Conservation (phyloP, 2,113 vertebrate genomes). For the Pontoporia blainvillei region DNA sequence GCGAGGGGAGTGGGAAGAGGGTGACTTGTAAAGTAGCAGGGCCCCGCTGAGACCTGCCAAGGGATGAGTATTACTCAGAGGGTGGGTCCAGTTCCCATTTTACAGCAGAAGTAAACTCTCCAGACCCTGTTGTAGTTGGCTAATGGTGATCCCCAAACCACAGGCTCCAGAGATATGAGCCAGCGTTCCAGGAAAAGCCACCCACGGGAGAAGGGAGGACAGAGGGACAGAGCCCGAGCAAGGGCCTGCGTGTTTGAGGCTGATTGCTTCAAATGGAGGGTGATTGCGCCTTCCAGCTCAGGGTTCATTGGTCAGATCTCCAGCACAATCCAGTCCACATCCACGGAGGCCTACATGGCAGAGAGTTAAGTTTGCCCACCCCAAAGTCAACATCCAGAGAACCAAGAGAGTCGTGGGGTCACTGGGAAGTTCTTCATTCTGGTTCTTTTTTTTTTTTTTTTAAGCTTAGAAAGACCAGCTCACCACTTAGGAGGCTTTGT, state of each 20-base stretch:
- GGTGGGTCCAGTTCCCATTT: constrained; percentile 1
- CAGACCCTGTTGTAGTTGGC: constrained; percentile 51
- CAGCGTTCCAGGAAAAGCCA: constrained; percentile 45
- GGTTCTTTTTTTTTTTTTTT: not conserved
- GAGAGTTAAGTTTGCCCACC: not conserved
- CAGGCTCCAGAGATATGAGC: constrained; percentile 62
- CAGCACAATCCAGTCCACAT: not conserved
- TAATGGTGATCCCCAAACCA: constrained; percentile 54
- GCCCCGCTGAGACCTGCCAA: not conserved
- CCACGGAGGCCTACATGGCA: not conserved
- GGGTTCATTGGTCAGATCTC: not conserved
- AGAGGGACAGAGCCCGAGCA: not conserved
- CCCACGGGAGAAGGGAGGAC: not conserved
- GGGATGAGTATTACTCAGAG: not conserved
- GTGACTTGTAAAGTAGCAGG: not conserved
- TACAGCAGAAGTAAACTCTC: constrained; percentile 23
- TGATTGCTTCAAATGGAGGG: not conserved
- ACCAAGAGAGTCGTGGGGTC: not conserved
- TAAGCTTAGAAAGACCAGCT: not conserved
- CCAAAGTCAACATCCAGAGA: not conserved
- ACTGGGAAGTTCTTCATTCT: not conserved
- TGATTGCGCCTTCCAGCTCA: not conserved
- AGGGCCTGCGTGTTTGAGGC: not conserved
- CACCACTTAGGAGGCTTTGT: not conserved
- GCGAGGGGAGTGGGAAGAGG: not conserved